Base-by-base conservation (phyloP, 2,797 vertebrate species). In the Sebastes nivosus region DNA sequence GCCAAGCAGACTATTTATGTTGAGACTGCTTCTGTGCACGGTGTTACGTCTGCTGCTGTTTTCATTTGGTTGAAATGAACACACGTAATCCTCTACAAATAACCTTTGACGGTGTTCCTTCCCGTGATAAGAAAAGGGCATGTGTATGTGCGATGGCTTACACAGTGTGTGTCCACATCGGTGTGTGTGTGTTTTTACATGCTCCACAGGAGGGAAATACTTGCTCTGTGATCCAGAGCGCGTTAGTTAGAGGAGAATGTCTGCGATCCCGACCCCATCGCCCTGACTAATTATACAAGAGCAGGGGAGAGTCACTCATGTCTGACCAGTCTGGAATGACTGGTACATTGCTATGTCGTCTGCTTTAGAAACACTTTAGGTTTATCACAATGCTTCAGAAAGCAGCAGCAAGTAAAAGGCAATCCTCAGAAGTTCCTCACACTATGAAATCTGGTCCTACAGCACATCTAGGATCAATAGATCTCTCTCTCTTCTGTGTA, bases 1-100 rank as follows among this genome's bases (percentile, higher is more conserved):
- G 24, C 57, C 34, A 9, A 75, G 59, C 67, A 20, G 82, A 75
- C 92, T 94, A 93, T 93, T 93, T 92, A 71, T 87, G 90, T 84
- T 83, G 74, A 64, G 72, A 66, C 79, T 76, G 77, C 85, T 87
- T 72, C 72, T 88, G 82, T 88, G 75, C 79, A 52, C 36, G 67
- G 6, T 84, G 72, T 38, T 67, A 67, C 65, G 67, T 87, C 81
- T 87, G 86, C 77, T 80, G 73, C 87, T 75, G 81, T 81, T 88
- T 88, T 86, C 58, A 46, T 85, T 72, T 29, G 80, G 42, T 18
- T 80, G 66, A 81, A 87, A 76, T 52, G 32, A 75, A 63, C 77
- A 36, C 30, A 20, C 5, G 50, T 67, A 81, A 87, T 65, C 55
- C 54, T 79, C 88, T 67, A 25, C 84, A 79, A 89, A 93, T 93